Conservation (phyloP, 2,113 vertebrate genomes). For the Elanus axillaris region DNA sequence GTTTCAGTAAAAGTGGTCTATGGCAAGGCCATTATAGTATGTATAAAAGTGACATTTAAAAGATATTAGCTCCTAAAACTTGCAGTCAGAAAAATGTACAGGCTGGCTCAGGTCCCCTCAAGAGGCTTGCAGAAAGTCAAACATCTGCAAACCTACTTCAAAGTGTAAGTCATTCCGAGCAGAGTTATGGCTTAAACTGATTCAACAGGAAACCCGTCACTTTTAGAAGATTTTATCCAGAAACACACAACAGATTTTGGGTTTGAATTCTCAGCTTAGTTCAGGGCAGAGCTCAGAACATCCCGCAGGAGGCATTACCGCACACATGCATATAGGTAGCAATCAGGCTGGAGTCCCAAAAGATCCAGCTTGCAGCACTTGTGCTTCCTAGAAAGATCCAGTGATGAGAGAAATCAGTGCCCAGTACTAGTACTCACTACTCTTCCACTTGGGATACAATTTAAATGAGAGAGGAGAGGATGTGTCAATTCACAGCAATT, state of each 20-base stretch:
- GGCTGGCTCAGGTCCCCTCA: neutral
- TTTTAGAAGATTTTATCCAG: neutral
- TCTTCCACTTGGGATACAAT: neutral
- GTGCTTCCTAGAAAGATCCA: neutral
- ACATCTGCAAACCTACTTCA: neutral
- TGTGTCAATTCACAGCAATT: neutral
- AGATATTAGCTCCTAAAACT: neutral
- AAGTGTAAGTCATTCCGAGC: neutral
- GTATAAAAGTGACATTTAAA: neutral
- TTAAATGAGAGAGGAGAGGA: neutral
- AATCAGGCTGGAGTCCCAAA: neutral
- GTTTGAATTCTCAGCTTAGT: neutral
- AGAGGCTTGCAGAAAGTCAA: neutral
- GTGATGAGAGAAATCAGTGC: neutral
- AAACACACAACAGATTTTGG: neutral
- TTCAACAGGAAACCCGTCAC: neutral
- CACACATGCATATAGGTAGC: neutral
- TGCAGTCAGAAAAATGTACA: neutral
- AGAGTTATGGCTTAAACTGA: neutral
- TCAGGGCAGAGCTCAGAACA: neutral
- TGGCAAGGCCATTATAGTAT: neutral
- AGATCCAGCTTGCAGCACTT: neutral
- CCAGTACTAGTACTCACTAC: neutral
- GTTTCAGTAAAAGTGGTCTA: neutral
- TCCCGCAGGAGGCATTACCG: neutral